phyloP scores from a whole-genome alignment of 2,888 invertebrate genomes.

The Nemapogon koenigi region DNA sequence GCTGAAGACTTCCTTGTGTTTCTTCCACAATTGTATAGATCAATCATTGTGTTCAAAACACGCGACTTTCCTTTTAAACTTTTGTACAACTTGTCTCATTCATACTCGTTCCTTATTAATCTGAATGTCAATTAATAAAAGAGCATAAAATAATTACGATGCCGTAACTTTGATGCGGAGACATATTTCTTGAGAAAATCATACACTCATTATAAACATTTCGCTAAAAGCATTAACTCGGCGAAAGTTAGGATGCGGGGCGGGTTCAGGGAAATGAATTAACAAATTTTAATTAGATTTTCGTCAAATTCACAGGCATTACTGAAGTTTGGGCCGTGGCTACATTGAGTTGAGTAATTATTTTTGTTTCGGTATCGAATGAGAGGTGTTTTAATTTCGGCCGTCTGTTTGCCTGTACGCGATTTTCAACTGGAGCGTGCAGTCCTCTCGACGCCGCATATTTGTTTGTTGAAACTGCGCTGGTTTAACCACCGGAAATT shows the following conservation, averaged over 20 bases:
- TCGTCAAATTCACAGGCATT: conserved; percentile 3
- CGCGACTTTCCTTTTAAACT: too few relatives aligned
- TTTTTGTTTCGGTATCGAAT: too few relatives aligned
- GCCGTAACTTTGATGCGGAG: conserved; percentile 6
- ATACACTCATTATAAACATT: conserved; percentile 8
- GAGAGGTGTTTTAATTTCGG: background rate
- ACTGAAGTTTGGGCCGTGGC: conserved; percentile 2
- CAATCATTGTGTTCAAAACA: too few relatives aligned
- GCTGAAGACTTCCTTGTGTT: too few relatives aligned
- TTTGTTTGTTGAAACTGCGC: conserved; percentile 26
- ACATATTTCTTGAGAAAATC: conserved; percentile 9
- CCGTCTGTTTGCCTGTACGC: background rate
- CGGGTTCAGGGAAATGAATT: conserved; percentile 8
- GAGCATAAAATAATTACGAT: conserved; percentile 6
- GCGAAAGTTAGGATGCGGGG: conserved; percentile 4
- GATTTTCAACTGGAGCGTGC: conserved; percentile 7
- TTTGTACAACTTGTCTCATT: too few relatives aligned
- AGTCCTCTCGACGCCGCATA: conserved; percentile 5
- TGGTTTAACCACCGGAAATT: conserved; percentile 35
- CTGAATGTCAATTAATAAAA: too few relatives aligned
- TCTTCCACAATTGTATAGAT: too few relatives aligned
- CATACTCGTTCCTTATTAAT: too few relatives aligned
- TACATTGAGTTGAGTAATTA: conserved; percentile 5
- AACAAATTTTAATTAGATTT: conserved; percentile 9
- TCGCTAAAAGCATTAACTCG: conserved; percentile 8